phyloP scores from a whole-genome alignment of 2,888 invertebrate genomes.

The Metellina segmentata region DNA sequence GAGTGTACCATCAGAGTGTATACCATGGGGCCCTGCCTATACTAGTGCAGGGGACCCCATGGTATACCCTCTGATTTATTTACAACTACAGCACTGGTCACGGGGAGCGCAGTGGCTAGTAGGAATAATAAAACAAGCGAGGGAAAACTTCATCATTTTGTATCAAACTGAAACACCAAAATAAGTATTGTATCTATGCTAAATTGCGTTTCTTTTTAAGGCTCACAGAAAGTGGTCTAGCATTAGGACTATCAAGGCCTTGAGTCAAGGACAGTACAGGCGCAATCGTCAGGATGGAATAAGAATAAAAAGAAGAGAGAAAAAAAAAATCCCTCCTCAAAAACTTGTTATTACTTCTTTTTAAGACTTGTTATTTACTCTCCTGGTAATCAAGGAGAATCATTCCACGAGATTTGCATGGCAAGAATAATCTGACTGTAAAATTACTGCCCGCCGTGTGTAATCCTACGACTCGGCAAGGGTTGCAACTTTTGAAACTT shows the following conservation, averaged over 20 bases:
- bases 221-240: slow-evolving; percentile 49
- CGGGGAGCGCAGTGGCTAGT: too few relatives aligned
- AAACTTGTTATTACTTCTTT: slow-evolving; percentile 69
- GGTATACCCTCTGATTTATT: too few relatives aligned
- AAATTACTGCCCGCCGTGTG: slow-evolving; percentile 45
- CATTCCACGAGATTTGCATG: slow-evolving; percentile 64
- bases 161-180: slow-evolving; percentile 28
- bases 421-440: slow-evolving; percentile 39
- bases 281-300: slow-evolving; percentile 23
- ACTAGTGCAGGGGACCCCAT: too few relatives aligned
- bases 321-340: slow-evolving; percentile 32
- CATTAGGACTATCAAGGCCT: slow-evolving; percentile 69
- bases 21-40: too few relatives aligned
- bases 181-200: slow-evolving; percentile 37
- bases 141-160: neutral
- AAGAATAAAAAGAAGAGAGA: slow-evolving; percentile 14
- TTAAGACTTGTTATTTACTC: slow-evolving; percentile 66
- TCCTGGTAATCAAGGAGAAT: slow-evolving; percentile 57
- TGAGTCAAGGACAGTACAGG: slow-evolving; percentile 64
- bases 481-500: slow-evolving; percentile 49
- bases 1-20: too few relatives aligned
- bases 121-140: too few relatives aligned
- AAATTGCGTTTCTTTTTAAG: slow-evolving; percentile 34
- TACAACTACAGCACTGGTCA: too few relatives aligned
- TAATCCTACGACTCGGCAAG: slow-evolving; percentile 4